Evolutionary conservation across 64 coral and sea anemone species (phyloP).

Genomic region (Acropora tenuis): DNA sequence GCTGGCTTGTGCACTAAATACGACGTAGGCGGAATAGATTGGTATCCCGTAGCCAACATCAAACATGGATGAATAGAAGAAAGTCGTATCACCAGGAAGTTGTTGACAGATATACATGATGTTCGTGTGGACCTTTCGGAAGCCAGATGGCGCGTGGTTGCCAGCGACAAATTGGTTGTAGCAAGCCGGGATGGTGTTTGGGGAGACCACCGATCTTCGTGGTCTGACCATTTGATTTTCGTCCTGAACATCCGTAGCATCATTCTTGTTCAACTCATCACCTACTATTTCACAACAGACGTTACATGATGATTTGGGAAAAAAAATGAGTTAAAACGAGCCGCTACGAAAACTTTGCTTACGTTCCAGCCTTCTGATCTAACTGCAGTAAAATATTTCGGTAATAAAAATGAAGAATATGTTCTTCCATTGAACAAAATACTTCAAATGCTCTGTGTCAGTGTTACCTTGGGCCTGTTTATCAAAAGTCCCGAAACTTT

Average conservation of each 20-base stretch:
- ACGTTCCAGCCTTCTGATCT: too few species aligned
- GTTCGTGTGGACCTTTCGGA: background rate
- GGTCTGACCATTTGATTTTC: background rate
- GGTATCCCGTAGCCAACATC: slow-evolving; percentile 22
- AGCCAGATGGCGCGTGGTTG: background rate
- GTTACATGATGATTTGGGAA: background rate
- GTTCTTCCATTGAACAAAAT: too few species aligned
- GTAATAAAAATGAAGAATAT: too few species aligned
- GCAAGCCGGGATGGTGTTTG: background rate
- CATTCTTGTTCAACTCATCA: background rate
- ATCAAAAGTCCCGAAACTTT: too few species aligned
- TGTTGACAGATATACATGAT: slow-evolving; percentile 50
- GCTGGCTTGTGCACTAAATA: background rate
- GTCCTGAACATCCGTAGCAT: background rate
- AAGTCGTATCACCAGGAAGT: slow-evolving; percentile 1
- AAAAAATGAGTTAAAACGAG: background rate
- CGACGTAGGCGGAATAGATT: slow-evolving; percentile 16
- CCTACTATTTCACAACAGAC: background rate
- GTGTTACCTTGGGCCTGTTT: too few species aligned
- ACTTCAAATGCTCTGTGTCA: too few species aligned
- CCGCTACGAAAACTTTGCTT: too few species aligned
- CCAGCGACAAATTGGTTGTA: background rate
- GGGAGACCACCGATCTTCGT: slow-evolving; percentile 4
- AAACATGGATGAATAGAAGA: slow-evolving; percentile 43
- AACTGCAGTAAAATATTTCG: too few species aligned